phyloP scores from a whole-genome alignment of 2,888 invertebrate genomes.

The Dysmachus trigonus region DNA sequence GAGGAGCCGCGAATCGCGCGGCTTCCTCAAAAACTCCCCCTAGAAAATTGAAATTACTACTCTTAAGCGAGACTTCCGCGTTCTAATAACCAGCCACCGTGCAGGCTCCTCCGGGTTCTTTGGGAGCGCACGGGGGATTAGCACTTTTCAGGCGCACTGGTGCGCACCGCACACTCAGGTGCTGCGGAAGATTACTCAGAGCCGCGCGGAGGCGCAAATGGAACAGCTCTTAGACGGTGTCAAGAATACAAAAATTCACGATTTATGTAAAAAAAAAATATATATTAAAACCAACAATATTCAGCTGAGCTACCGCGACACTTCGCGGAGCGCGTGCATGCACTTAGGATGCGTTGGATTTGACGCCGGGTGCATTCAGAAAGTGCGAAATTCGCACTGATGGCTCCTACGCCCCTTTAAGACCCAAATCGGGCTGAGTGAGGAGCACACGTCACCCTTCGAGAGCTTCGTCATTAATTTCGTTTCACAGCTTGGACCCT shows the following conservation, averaged over 20 bases:
- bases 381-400: background rate
- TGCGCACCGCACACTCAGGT: constrained; percentile 10
- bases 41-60: background rate
- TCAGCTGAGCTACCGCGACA: background rate
- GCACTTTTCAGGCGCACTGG: constrained; percentile 30
- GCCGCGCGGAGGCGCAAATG: background rate
- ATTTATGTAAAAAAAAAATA: background rate
- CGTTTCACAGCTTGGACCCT: background rate
- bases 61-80: constrained; percentile 22
- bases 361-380: background rate
- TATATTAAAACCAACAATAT: too few species aligned
- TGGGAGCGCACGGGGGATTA: constrained; percentile 7
- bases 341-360: constrained; percentile 27
- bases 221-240: constrained; percentile 5
- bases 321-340: background rate
- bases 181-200: constrained; percentile 20
- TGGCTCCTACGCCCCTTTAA: background rate
- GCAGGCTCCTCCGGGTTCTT: background rate
- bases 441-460: background rate
- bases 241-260: constrained; percentile 1
- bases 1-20: background rate
- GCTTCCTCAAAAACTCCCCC: constrained; percentile 5
- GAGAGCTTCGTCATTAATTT: background rate
- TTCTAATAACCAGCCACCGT: constrained; percentile 32
- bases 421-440: background rate